phyloP scores from a whole-genome alignment of 2,113 vertebrate genomes.

The Saimiri boliviensis region DNA sequence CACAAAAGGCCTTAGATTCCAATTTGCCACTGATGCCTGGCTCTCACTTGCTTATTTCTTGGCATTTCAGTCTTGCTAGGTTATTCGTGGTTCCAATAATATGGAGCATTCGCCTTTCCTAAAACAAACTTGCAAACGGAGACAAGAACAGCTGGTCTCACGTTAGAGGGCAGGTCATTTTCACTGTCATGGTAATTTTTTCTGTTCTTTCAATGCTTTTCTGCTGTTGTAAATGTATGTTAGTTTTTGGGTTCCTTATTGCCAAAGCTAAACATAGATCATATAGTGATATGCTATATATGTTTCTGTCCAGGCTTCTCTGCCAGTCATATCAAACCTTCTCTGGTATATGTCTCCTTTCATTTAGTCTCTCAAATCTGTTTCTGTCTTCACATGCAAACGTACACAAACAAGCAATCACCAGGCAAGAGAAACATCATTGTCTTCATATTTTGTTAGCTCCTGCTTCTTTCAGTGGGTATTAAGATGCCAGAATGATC shows the following conservation, averaged over 20 bases:
- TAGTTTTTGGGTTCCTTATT: slow-evolving; percentile 70
- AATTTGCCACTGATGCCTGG: slow-evolving; percentile 90
- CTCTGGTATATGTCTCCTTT: slow-evolving; percentile 62
- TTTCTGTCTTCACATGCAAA: slow-evolving; percentile 41
- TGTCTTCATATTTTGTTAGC: slow-evolving; percentile 76
- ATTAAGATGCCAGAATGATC: slow-evolving; percentile 51
- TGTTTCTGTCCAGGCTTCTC: slow-evolving; percentile 38
- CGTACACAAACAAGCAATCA: slow-evolving; percentile 43
- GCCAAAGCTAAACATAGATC: slow-evolving; percentile 72
- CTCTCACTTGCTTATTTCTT: slow-evolving; percentile 88
- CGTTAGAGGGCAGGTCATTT: slow-evolving; percentile 74
- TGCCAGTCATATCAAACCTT: slow-evolving; percentile 65
- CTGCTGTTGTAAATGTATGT: slow-evolving; percentile 71
- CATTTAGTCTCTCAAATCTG: slow-evolving; percentile 66
- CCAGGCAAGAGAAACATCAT: slow-evolving; percentile 46
- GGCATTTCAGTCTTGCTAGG: slow-evolving; percentile 84
- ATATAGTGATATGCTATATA: background rate
- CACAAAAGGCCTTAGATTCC: slow-evolving; percentile 91
- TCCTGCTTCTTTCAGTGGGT: slow-evolving; percentile 53
- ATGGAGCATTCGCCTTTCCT: slow-evolving; percentile 76
- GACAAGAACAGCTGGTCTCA: slow-evolving; percentile 78
- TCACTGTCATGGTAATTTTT: slow-evolving; percentile 76
- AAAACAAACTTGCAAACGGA: slow-evolving; percentile 75
- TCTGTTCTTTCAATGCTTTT: slow-evolving; percentile 70
- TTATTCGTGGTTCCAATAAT: slow-evolving; percentile 81